These are phyloP conservation scores for Trichomalopsis sarcophagae DNA, from an alignment of 1,140 invertebrate species.

Conservation along the genomic window DNA sequence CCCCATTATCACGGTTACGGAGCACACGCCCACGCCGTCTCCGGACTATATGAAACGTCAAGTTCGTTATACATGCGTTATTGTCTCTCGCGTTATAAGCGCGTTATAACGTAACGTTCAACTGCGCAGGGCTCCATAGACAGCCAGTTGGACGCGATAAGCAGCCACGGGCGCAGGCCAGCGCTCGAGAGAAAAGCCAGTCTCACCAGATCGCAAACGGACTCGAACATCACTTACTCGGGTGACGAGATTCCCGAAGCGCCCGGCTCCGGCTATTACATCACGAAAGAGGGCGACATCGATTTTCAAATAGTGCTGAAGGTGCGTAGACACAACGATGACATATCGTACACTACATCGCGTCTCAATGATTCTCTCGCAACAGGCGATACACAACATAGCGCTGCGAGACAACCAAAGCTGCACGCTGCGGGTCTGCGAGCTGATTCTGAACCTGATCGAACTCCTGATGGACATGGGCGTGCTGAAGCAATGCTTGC, in stretches of 20 bases:
- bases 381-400: slow-evolving; percentile 90
- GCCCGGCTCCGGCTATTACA: slow-evolving; percentile 92
- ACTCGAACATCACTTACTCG: slow-evolving; percentile 94
- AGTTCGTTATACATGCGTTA: slow-evolving; percentile 68
- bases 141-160: slow-evolving; percentile 85
- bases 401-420: slow-evolving; percentile 84
- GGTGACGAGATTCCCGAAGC: slow-evolving; percentile 88
- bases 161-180: slow-evolving; percentile 77
- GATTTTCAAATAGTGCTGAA: slow-evolving; percentile 93
- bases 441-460: slow-evolving; percentile 91
- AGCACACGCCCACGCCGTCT: slow-evolving; percentile 92
- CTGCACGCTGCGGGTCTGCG: slow-evolving; percentile 90
- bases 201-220: slow-evolving; percentile 91
- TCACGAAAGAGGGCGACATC: slow-evolving; percentile 95
- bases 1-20: slow-evolving; percentile 97
- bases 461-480: slow-evolving; percentile 93
- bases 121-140: slow-evolving; percentile 82
- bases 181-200: slow-evolving; percentile 81
- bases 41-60: slow-evolving; percentile 88
- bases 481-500: slow-evolving; percentile 79
- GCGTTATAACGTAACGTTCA: too few species aligned
- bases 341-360: not conserved
- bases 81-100: too few species aligned
- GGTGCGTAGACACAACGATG: slow-evolving; percentile 72
- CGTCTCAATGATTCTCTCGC: not conserved